Conservation (phyloP, 2,888 invertebrate genomes). For the Callyntrura guangdongensis region DNA sequence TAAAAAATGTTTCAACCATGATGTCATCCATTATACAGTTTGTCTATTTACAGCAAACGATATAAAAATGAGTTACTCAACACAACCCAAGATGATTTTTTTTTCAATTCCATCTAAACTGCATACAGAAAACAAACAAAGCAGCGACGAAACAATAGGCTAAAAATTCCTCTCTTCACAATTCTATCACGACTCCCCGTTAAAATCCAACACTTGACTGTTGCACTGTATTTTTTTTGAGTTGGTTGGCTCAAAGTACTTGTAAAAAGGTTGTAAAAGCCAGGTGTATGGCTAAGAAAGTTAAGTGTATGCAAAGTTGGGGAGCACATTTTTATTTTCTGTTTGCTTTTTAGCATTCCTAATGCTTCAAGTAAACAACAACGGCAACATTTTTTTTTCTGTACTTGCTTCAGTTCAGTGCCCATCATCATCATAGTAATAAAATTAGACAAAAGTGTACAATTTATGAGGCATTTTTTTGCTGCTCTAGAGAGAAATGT, state of each 20-base stretch:
- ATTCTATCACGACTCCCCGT: neutral
- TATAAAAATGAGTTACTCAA: neutral
- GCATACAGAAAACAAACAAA: neutral
- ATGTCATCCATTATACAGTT: neutral
- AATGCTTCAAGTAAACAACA: slow-evolving; percentile 19
- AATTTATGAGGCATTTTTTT: neutral
- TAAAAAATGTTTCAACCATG: neutral
- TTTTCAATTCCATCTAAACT: neutral
- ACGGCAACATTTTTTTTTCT: slow-evolving; percentile 33
- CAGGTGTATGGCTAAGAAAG: neutral
- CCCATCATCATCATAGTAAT: slow-evolving; percentile 43
- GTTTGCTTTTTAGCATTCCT: neutral
- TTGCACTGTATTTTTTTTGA: neutral
- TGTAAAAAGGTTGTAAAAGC: neutral
- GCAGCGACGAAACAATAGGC: no score
- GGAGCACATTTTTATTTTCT: neutral
- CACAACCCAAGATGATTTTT: neutral
- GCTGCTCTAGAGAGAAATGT: neutral
- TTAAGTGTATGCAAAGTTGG: neutral
- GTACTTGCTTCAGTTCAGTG: slow-evolving; percentile 46
- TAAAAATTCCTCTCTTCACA: no score
- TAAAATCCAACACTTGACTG: neutral
- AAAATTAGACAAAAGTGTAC: neutral
- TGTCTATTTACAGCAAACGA: neutral
- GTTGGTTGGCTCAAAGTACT: slow-evolving; percentile 10